Percentiles rank a stretch among this genome's conserved stretches.
Evolutionary conservation across 53 echinoderm and acorn worm species (phyloP).

Genomic region (Mesocentrotus franciscanus): DNA sequence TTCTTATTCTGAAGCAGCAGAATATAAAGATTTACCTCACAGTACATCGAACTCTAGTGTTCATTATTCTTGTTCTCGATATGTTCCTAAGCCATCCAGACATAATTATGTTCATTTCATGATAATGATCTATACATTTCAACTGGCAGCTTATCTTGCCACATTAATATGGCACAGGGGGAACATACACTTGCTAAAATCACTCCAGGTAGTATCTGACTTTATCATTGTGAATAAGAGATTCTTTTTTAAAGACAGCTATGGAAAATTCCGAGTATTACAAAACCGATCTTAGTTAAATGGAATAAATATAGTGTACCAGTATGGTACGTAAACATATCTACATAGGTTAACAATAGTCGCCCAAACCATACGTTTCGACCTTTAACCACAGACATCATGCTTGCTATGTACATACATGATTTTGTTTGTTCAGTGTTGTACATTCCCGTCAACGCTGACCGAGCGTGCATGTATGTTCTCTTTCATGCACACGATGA

Average conservation of each 20-base stretch:
- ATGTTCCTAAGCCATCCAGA: no score
- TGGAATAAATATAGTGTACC: no score
- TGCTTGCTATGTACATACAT: conserved; percentile 24
- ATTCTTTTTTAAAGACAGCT: background rate
- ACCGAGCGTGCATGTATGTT: background rate
- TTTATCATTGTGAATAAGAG: background rate
- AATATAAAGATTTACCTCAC: no score
- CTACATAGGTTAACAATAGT: background rate
- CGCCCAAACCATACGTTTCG: background rate
- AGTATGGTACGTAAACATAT: background rate
- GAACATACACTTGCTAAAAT: no score
- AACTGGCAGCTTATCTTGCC: no score
- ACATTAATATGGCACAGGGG: no score
- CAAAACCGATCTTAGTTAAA: no score
- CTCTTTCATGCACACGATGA: conserved; percentile 13
- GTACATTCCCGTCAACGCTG: background rate
- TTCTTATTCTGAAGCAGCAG: no score
- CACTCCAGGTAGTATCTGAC: background rate
- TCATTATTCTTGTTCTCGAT: no score
- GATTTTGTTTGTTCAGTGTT: conserved; percentile 8
- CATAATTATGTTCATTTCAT: no score
- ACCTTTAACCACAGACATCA: conserved; percentile 4
- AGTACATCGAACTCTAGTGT: no score
- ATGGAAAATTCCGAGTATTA: background rate
- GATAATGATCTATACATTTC: no score